Percentiles rank a stretch among this genome's conserved stretches.
Evolutionary conservation across 2,113 vertebrate genomes (phyloP).

Genomic region (Cricetomys ansorgei): DNA sequence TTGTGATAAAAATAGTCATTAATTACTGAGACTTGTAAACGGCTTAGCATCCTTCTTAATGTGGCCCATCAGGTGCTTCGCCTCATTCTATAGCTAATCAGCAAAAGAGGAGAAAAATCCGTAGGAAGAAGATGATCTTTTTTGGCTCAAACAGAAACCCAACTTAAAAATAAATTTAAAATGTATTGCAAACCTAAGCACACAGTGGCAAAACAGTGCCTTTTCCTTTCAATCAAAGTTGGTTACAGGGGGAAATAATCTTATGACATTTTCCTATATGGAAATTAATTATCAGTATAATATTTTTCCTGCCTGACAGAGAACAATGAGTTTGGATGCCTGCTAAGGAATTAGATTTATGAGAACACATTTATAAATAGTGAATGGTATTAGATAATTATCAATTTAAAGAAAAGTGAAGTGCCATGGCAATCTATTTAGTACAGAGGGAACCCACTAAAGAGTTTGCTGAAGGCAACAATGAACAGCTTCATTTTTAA

Average conservation of each 20-base stretch:
- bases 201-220: constrained; percentile 73
- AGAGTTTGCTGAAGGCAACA: neutral
- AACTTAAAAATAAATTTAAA: constrained; percentile 79
- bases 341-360: constrained; percentile 19
- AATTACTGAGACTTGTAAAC: constrained; percentile 88
- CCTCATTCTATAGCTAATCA: constrained; percentile 83
- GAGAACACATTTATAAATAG: constrained; percentile 58
- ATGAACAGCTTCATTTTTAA: neutral
- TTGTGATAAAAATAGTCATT: constrained; percentile 89
- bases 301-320: constrained; percentile 49
- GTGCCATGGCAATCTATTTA: constrained; percentile 26
- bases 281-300: constrained; percentile 67
- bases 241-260: constrained; percentile 72
- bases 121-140: constrained; percentile 79
- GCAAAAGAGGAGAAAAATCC: constrained; percentile 77
- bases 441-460: neutral
- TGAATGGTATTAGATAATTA: constrained; percentile 31
- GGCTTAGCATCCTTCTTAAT: constrained; percentile 84
- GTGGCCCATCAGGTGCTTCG: constrained; percentile 79
- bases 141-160: constrained; percentile 78
- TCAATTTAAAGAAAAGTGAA: constrained; percentile 62
- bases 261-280: constrained; percentile 44
- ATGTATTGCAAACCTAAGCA: constrained; percentile 70
- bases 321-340: constrained; percentile 32
- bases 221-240: constrained; percentile 78